A percentile compares a stretch with the other conserved stretches of the same genome.
phyloP scores from a whole-genome alignment of 1,140 invertebrate genomes.

The Caenorhabditis brenneri region DNA sequence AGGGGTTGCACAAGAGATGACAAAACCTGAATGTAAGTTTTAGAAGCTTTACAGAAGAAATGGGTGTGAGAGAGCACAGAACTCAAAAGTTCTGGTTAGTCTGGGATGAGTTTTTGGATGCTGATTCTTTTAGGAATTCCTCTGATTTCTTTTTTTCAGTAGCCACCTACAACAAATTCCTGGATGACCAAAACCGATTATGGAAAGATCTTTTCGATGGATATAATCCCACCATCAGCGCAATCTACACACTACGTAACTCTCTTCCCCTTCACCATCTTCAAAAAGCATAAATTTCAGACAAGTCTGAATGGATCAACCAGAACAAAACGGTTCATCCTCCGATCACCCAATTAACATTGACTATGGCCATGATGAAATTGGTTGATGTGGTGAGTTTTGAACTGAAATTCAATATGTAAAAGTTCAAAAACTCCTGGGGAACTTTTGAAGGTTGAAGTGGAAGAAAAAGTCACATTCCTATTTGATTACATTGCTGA shows the following conservation, averaged over 20 bases:
- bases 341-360: not conserved
- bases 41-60: too few species aligned
- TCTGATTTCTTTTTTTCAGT: too few species aligned
- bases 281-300: not conserved
- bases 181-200: not conserved
- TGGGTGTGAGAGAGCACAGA: too few species aligned
- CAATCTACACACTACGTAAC: not conserved
- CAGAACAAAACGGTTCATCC: not conserved
- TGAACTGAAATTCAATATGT: too few species aligned
- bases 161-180: not conserved
- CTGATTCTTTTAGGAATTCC: too few species aligned
- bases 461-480: conserved; percentile 5
- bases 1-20: too few species aligned
- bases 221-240: not conserved
- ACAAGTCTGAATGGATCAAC: not conserved
- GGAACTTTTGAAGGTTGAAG: not conserved
- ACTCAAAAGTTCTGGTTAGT: too few species aligned
- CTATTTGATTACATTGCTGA: not conserved
- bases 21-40: too few species aligned
- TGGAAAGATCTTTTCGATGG: not conserved
- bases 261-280: not conserved
- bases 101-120: too few species aligned
- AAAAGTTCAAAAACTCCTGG: not conserved
- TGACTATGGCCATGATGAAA: not conserved
- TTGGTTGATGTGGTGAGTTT: not conserved